phyloP scores from a whole-genome alignment of 1,140 invertebrate genomes.

The Gryllus bimaculatus region DNA sequence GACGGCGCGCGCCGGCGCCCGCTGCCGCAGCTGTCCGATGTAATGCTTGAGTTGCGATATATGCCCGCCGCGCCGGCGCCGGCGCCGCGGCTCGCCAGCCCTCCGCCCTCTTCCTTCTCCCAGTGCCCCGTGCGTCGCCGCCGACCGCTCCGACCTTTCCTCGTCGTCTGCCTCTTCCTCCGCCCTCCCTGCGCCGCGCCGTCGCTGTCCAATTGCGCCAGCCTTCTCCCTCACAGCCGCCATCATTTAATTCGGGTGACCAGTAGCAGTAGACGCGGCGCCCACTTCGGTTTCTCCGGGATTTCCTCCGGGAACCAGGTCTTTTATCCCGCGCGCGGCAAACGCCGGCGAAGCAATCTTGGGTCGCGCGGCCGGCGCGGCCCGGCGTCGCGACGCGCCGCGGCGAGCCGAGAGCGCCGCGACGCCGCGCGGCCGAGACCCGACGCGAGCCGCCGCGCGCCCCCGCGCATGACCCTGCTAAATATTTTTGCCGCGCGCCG shows the following conservation, averaged over 20 bases:
- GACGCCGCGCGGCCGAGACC: no score
- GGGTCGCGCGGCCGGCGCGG: no score
- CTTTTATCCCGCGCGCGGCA: not conserved
- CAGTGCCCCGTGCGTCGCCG: not conserved
- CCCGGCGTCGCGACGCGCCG: not conserved
- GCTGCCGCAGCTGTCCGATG: not conserved
- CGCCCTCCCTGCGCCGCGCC: no score
- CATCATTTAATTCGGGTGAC: slow-evolving; percentile 4
- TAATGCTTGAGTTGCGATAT: slow-evolving; percentile 4
- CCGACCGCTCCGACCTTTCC: not conserved
- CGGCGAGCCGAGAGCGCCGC: no score
- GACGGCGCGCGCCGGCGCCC: not conserved
- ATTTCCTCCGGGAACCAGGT: not conserved
- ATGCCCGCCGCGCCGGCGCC: no score
- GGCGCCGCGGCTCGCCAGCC: not conserved
- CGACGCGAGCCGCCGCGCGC: no score
- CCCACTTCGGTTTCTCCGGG: not conserved
- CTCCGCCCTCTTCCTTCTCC: not conserved
- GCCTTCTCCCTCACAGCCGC: not conserved
- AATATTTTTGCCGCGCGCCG: not conserved
- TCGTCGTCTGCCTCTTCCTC: not conserved
- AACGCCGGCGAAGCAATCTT: not conserved
- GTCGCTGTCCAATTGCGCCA: not conserved
- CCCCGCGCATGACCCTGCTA: not conserved
- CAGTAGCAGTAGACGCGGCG: not conserved